phyloP scores from a whole-genome alignment of 1,140 invertebrate genomes.

The Octopus bimaculoides region DNA sequence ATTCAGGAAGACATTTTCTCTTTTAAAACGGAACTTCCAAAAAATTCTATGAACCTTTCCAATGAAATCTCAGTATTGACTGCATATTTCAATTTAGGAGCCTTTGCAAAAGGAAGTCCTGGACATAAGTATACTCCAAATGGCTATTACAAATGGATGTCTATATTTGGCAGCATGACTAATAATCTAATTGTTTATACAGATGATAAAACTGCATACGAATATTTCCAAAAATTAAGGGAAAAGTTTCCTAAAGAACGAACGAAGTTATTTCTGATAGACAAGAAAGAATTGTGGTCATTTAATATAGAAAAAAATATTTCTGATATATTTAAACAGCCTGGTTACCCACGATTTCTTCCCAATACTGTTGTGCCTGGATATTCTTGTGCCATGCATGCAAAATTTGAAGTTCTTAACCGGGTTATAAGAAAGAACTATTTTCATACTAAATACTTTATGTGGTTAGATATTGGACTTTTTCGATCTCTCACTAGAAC shows the following conservation, averaged over 20 bases:
- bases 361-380: slow-evolving; percentile 35
- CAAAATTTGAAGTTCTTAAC: slow-evolving; percentile 45
- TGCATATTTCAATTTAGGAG: slow-evolving; percentile 40
- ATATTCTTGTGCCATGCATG: slow-evolving; percentile 34
- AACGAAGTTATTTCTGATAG: slow-evolving; percentile 24
- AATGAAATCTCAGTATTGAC: slow-evolving; percentile 43
- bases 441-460: slow-evolving; percentile 39
- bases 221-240: slow-evolving; percentile 21
- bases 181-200: slow-evolving; percentile 36
- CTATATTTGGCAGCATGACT: slow-evolving; percentile 17
- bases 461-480: slow-evolving; percentile 45
- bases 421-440: slow-evolving; percentile 27
- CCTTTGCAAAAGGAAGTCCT: slow-evolving; percentile 32
- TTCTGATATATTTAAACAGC: slow-evolving; percentile 25
- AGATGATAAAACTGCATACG: slow-evolving; percentile 24
- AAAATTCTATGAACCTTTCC: neutral
- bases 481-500: slow-evolving; percentile 30
- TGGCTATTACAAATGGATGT: slow-evolving; percentile 26
- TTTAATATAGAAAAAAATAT: slow-evolving; percentile 33
- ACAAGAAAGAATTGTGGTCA: slow-evolving; percentile 27
- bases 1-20: too few relatives aligned
- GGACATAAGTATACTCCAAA: neutral
- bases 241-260: neutral
- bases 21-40: too few relatives aligned
- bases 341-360: slow-evolving; percentile 27